These are phyloP conservation scores for Erpornis zantholeuca DNA, from an alignment of 2,113 vertebrate genomes.

Conservation along the genomic window DNA sequence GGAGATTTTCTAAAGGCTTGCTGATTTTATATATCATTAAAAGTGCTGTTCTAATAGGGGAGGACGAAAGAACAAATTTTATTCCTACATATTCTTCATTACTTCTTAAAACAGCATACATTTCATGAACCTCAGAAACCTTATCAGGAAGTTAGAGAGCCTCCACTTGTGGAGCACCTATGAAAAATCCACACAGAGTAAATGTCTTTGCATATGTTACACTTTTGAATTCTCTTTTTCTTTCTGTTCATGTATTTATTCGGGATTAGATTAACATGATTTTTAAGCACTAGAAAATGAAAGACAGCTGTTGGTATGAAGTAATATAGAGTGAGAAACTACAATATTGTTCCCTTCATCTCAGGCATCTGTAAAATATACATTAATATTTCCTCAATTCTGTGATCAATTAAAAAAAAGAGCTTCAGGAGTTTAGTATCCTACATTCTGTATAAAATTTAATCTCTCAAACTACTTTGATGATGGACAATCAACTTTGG, in stretches of 20 bases:
- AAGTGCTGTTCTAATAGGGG: not conserved
- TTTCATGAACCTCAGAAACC: not conserved
- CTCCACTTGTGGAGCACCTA: not conserved
- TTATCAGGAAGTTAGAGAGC: not conserved
- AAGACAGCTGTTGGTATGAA: not conserved
- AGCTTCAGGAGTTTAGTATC: not conserved
- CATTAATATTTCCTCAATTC: not conserved
- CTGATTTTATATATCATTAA: conserved; percentile 18
- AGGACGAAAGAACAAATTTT: not conserved
- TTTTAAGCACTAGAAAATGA: not conserved
- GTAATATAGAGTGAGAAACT: not conserved
- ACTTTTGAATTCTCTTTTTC: not conserved
- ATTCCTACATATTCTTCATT: not conserved
- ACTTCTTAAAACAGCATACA: not conserved
- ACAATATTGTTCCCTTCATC: not conserved
- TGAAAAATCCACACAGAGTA: not conserved
- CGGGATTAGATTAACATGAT: not conserved
- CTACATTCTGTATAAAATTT: not conserved
- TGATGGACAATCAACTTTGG: not conserved
- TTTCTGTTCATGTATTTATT: not conserved
- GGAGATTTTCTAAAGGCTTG: not conserved
- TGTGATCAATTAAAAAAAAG: not conserved
- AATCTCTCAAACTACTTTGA: not conserved
- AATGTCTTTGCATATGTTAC: not conserved
- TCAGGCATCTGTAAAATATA: not conserved